Evolutionary conservation across 2,113 vertebrate genomes (phyloP).

Genomic region (Macquaria australasica): DNA sequence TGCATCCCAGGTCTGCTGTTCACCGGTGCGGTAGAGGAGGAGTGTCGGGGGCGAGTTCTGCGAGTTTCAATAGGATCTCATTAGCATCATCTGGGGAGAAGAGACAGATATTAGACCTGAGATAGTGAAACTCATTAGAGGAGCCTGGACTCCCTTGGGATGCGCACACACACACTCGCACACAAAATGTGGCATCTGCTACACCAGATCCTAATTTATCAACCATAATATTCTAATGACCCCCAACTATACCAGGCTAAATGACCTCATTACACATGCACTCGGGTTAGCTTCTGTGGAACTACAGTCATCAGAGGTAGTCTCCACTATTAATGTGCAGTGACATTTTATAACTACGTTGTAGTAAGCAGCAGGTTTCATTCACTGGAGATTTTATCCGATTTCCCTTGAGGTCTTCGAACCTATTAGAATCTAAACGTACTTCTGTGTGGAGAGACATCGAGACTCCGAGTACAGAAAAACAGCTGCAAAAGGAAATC

Average conservation of each 20-base stretch:
- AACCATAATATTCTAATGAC: conserved; percentile 76
- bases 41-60: conserved; percentile 1
- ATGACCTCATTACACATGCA: conserved; percentile 67
- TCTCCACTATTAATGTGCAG: conserved; percentile 28
- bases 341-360: conserved; percentile 57
- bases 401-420: conserved; percentile 38
- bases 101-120: conserved; percentile 68
- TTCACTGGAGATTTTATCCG: conserved; percentile 26
- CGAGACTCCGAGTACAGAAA: neutral
- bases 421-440: conserved; percentile 48
- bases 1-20: conserved; percentile 10
- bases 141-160: conserved; percentile 40
- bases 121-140: conserved; percentile 70
- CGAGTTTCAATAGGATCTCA: conserved; percentile 64
- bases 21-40: neutral
- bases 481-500: conserved; percentile 62
- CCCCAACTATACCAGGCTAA: conserved; percentile 54
- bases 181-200: conserved; percentile 39
- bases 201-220: conserved; percentile 65
- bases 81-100: conserved; percentile 54
- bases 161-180: conserved; percentile 1
- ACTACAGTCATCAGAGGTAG: conserved; percentile 42
- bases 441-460: conserved; percentile 45
- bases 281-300: conserved; percentile 36
- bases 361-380: conserved; percentile 38